Percentiles rank a stretch among this genome's conserved stretches.
Conservation (phyloP, 2,888 invertebrate genomes). For the Phasia obesa region DNA sequence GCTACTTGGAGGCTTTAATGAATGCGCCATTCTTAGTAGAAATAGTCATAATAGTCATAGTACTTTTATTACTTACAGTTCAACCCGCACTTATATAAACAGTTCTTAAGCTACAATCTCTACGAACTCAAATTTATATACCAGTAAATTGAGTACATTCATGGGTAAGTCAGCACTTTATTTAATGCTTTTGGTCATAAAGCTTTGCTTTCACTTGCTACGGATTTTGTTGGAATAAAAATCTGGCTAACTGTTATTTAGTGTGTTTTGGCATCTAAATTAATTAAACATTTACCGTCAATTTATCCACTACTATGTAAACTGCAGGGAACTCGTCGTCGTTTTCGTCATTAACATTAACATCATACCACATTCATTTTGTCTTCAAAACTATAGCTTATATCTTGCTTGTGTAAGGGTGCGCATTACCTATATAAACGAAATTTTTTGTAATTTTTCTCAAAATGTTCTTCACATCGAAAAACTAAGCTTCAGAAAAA, state of each 20-base stretch:
- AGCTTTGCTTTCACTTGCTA: slow-evolving; percentile 26
- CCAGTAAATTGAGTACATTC: background rate
- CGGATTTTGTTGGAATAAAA: slow-evolving; percentile 38
- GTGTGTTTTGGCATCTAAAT: slow-evolving; percentile 33
- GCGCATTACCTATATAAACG: too few species aligned
- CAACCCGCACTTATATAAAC: too few species aligned
- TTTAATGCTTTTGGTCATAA: slow-evolving; percentile 39
- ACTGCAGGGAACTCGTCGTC: slow-evolving; percentile 3
- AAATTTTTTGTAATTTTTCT: too few species aligned
- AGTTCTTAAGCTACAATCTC: too few species aligned
- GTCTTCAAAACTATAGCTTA: slow-evolving; percentile 55
- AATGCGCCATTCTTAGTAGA: too few species aligned
- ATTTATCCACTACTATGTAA: background rate
- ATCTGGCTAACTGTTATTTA: slow-evolving; percentile 40
- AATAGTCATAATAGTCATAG: too few species aligned
- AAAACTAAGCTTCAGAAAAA: too few species aligned
- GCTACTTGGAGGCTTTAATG: too few species aligned
- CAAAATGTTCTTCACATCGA: too few species aligned
- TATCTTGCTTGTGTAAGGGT: too few species aligned
- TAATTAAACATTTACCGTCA: slow-evolving; percentile 46
- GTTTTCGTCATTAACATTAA: slow-evolving; percentile 23
- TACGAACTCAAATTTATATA: background rate
- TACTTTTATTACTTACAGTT: too few species aligned
- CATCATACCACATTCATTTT: slow-evolving; percentile 26
- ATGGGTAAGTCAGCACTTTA: slow-evolving; percentile 10